Base-by-base conservation (phyloP, 2,888 invertebrate species). In the Aplocera efformata region DNA sequence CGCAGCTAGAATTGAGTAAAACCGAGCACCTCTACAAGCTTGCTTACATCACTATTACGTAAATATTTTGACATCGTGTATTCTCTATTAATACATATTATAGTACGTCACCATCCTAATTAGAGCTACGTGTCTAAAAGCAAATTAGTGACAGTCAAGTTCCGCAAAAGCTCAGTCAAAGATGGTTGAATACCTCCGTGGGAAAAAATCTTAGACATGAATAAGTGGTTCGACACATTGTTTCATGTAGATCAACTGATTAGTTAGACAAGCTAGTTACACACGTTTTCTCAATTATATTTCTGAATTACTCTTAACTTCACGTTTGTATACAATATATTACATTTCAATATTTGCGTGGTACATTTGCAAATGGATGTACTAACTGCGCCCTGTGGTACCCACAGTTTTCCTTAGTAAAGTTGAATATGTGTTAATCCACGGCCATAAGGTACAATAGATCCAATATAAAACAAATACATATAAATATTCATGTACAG, bases 21-120 rank as follows among this genome's bases (percentile, higher is more conserved):
- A 40, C 48, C 29, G 32, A 27, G 28, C 38, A 26, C 10, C 33
- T 43, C 42, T 34, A 52, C 52, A 56, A 54, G 37, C 33, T 37
- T 31, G 43, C 54, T 72, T 70, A 63, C 74, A 50, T 69, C 67
- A 75, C 48, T 48, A 54, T 78, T 74, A 73, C 69, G 72, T 72
- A 72, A 78, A 70, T 67, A 55, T 70, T 76, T 77, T 74, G 74
- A 75, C 78, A 72, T 77, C 72, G 65, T 74, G 71, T 72, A 67
- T 63, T 72, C 67, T 71, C 68, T 69, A 72, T 77, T 76, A 68
- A 66, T 70, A 66, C 49, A 46, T 55, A 56, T 57, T 57, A 53
- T 60, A 42, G 46, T 44, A 50, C 31, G 35, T 32, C 48, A 53
- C 70, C 65, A 64, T 23, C 37, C 11, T 54, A 56, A 52, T 34